Base-by-base conservation (phyloP, 2,797 vertebrate genomes). In the Percopsis omiscomaycus region DNA sequence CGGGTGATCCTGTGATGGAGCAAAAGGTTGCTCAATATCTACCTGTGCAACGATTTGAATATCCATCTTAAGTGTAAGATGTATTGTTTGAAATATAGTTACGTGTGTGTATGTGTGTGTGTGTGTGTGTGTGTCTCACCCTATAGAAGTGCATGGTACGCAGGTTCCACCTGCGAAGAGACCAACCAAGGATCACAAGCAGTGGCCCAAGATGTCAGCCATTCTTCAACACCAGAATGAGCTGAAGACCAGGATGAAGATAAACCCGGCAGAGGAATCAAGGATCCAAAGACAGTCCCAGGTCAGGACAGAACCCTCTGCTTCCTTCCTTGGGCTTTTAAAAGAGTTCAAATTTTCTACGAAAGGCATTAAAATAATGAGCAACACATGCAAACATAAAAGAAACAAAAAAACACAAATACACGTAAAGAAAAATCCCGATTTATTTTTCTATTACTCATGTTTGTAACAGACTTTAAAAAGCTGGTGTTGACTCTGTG, bases 71-170 rank as follows among this genome's bases (percentile, higher is more conserved):
- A 37, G 32, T 37, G 32, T 48, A 48, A 12, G 3, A 13, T 48
- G 46, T 9, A 48, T 48, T 5, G 46, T 48, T 12, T 48, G 1
- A 22, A 22, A 22, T 22, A 22, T 22, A n/a, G 3, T 28, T 47
- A 1, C 45, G 29, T 42, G 22, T 59, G 37, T 52, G 49, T 53
- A 47, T 30, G 45, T 50, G 46, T 32, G 11, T 14, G 29, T 61
- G 49, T 16, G 44, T 37, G 46, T 50, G 59, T 37, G 58, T 47
- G 55, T 59, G 49, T 32, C 12, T 46, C 16, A 53, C 15, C 29
- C 37, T 59, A 28, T 65, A 92, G 92, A 91, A 64, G 77, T 86
- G 46, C 80, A 77, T 0, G 84, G 79, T 48, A 93, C 91, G 0
- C 85, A 86, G 46, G 80, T 42, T 15, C 85, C 90, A 0, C 56